phyloP scores from a whole-genome alignment of 2,797 vertebrate genomes.

The Gadopsis marmoratus region DNA sequence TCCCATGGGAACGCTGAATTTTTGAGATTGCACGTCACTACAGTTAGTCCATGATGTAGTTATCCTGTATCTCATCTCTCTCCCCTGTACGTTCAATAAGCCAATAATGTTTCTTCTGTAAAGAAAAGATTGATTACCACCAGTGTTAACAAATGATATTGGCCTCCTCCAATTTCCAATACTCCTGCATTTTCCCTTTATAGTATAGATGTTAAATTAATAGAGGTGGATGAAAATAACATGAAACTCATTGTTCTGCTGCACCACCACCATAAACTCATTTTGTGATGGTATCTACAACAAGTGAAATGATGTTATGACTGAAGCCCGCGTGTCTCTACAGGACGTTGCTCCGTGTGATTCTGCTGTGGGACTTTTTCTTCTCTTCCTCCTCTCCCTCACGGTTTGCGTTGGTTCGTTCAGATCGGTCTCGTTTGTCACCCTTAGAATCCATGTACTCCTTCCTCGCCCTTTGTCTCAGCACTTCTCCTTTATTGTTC shows the following conservation, averaged over 20 bases:
- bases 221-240: neutral
- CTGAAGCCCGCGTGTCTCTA: neutral
- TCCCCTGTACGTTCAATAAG: constrained; percentile 33
- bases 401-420: constrained; percentile 12
- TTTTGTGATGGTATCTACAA: constrained; percentile 7
- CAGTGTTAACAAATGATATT: constrained; percentile 13
- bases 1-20: constrained; percentile 18
- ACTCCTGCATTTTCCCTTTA: neutral
- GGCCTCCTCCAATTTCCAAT: constrained; percentile 13
- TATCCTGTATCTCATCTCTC: constrained; percentile 37
- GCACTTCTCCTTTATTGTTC: constrained; percentile 16
- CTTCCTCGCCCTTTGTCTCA: constrained; percentile 21
- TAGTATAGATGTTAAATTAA: constrained; percentile 8
- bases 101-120: constrained; percentile 17
- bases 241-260: constrained; percentile 12
- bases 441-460: constrained; percentile 28
- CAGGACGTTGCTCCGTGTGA: neutral
- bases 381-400: neutral
- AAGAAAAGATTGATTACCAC: constrained; percentile 1
- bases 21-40: constrained; percentile 29
- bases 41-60: constrained; percentile 24
- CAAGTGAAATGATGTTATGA: constrained; percentile 18
- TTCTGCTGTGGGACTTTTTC: constrained; percentile 1
- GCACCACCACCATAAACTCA: neutral
- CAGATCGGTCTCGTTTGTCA: constrained; percentile 15